These are phyloP conservation scores for Brachynemurus nebulosus DNA, from an alignment of 2,888 invertebrate genomes.

Conservation along the genomic window DNA sequence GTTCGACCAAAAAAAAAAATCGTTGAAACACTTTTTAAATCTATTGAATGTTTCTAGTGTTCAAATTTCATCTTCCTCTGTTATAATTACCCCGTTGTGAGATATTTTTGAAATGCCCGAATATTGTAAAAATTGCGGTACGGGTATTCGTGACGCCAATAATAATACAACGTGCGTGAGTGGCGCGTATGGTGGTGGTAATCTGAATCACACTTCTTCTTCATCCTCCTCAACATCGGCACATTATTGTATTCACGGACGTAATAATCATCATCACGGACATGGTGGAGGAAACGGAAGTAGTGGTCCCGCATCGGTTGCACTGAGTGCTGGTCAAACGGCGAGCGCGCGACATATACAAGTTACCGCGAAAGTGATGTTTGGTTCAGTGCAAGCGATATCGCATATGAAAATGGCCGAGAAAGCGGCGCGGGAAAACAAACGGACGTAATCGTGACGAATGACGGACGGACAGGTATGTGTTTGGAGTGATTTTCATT, in stretches of 20 bases:
- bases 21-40: neutral
- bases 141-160: slow-evolving; percentile 39
- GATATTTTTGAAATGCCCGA: slow-evolving; percentile 35
- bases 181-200: slow-evolving; percentile 26
- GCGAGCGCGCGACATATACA: slow-evolving; percentile 28
- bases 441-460: slow-evolving; percentile 39
- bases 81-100: neutral
- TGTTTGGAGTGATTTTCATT: neutral
- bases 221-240: no score
- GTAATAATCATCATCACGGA: no score
- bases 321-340: no score
- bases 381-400: slow-evolving; percentile 57
- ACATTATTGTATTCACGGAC: no score
- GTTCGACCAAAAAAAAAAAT: neutral
- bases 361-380: slow-evolving; percentile 60
- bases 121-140: slow-evolving; percentile 33
- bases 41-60: neutral
- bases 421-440: slow-evolving; percentile 47
- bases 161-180: slow-evolving; percentile 44
- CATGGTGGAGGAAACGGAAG: slow-evolving; percentile 16
- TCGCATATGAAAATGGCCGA: slow-evolving; percentile 60
- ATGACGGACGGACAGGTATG: slow-evolving; percentile 18
- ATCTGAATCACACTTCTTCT: slow-evolving; percentile 21
- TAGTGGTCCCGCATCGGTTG: slow-evolving; percentile 8
- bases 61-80: neutral